Percentiles rank a stretch among this genome's conserved stretches.
Evolutionary conservation across 2,888 invertebrate species (phyloP).

Genomic region (Horisme vitalbata): DNA sequence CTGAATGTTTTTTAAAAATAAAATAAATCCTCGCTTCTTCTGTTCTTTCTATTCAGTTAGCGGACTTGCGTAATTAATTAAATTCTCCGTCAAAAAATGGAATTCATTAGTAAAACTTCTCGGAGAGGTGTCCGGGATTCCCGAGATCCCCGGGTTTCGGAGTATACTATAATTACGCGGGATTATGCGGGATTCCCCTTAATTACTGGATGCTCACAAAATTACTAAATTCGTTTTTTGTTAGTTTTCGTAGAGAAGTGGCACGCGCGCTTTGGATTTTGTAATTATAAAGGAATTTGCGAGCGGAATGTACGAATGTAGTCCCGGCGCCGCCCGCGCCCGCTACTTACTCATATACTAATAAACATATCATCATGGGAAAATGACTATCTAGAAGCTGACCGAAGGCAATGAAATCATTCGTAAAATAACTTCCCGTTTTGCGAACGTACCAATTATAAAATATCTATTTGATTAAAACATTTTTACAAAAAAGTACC

Average conservation of each 20-base stretch:
- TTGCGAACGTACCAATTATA: too few relatives aligned
- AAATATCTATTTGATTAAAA: too few relatives aligned
- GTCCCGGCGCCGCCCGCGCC: not conserved
- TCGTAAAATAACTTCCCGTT: too few relatives aligned
- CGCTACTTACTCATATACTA: not conserved
- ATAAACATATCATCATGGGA: too few relatives aligned
- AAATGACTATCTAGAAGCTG: too few relatives aligned
- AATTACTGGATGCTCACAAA: constrained; percentile 54
- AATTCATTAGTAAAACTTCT: constrained; percentile 60
- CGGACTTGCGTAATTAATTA: constrained; percentile 53
- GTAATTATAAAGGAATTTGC: constrained; percentile 11
- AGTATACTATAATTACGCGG: constrained; percentile 64
- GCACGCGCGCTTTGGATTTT: constrained; percentile 5
- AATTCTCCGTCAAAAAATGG: constrained; percentile 60
- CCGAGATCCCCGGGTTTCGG: constrained; percentile 49
- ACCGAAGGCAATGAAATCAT: too few relatives aligned
- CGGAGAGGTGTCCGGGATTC: constrained; percentile 32
- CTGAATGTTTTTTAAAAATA: constrained; percentile 15
- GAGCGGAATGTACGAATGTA: constrained; percentile 4
- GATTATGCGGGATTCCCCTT: constrained; percentile 63
- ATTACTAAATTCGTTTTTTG: constrained; percentile 47
- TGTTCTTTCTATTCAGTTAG: constrained; percentile 29
- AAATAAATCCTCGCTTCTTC: constrained; percentile 22
- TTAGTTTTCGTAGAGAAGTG: constrained; percentile 25
- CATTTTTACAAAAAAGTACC: too few relatives aligned